A percentile compares a stretch with the other conserved stretches of the same genome.
Conservation (phyloP, 2,888 invertebrate species). For the Melikaiella ostensackeni region DNA sequence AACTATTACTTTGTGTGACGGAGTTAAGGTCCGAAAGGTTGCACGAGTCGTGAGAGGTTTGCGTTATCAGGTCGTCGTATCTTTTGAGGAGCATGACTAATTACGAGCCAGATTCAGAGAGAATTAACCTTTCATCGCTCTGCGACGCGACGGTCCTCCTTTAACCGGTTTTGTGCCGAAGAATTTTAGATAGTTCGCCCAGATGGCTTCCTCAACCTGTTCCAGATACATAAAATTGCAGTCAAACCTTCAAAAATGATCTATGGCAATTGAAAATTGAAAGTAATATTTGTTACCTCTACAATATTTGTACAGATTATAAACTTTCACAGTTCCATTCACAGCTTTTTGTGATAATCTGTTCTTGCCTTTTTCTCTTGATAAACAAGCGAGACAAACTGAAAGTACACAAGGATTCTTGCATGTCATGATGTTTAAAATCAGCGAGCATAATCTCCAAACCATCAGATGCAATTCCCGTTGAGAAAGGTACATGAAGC, state of each 20-base stretch:
- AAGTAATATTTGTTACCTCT: no score
- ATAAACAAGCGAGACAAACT: constrained; percentile 13
- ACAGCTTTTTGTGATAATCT: neutral
- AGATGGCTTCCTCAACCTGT: constrained; percentile 9
- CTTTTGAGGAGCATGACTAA: constrained; percentile 38
- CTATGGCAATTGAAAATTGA: neutral
- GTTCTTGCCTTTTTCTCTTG: neutral
- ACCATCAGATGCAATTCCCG: neutral
- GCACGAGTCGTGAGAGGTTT: constrained; percentile 35
- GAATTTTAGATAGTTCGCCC: neutral
- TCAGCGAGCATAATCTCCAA: no score
- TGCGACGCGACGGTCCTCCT: neutral
- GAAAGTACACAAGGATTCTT: constrained; percentile 11
- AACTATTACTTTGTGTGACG: constrained; percentile 33
- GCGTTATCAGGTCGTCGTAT: constrained; percentile 31
- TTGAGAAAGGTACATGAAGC: neutral
- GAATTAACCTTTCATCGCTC: constrained; percentile 35
- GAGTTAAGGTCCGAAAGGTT: constrained; percentile 8
- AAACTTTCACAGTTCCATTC: neutral
- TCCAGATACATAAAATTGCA: neutral
- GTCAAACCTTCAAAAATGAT: constrained; percentile 2
- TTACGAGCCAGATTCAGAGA: constrained; percentile 21
- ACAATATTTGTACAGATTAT: constrained; percentile 16
- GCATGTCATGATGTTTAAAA: constrained; percentile 5
- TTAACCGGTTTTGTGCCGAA: constrained; percentile 13